Conservation (phyloP, 2,888 invertebrate species). For the Torymus texanus region DNA sequence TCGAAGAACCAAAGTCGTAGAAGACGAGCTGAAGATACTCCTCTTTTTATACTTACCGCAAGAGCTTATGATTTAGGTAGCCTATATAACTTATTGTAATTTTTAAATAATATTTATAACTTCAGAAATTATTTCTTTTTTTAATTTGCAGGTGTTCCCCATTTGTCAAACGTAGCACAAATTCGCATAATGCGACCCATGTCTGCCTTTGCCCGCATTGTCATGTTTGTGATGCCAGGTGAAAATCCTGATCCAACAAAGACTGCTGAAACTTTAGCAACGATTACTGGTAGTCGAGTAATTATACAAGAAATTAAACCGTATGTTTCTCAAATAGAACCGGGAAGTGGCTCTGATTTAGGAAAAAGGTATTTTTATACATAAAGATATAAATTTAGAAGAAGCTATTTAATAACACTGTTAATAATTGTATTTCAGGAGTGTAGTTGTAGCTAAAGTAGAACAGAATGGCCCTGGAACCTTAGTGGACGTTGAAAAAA, state of each 20-base stretch:
- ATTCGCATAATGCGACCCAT: constrained; percentile 78
- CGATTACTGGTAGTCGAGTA: constrained; percentile 88
- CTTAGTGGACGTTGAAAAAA: constrained; percentile 72
- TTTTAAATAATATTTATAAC: neutral
- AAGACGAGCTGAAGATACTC: constrained; percentile 77
- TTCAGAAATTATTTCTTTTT: neutral
- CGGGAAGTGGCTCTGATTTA: constrained; percentile 57
- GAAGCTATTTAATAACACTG: too few species aligned
- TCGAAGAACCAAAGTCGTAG: constrained; percentile 66
- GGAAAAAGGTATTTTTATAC: constrained; percentile 64
- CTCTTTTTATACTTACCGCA: constrained; percentile 82
- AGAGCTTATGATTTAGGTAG: constrained; percentile 88
- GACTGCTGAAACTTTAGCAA: constrained; percentile 85
- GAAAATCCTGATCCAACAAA: constrained; percentile 84
- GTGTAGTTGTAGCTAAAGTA: constrained; percentile 71
- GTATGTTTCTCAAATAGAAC: constrained; percentile 74
- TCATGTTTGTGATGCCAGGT: constrained; percentile 89
- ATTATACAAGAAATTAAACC: constrained; percentile 85
- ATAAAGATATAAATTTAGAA: too few species aligned
- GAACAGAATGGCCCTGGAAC: constrained; percentile 69
- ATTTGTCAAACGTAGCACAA: constrained; percentile 82
- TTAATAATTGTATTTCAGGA: constrained; percentile 60
- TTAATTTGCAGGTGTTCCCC: constrained; percentile 80
- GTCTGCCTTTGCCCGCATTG: constrained; percentile 84
- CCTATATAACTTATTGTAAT: neutral